Evolutionary conservation across 2,888 invertebrate species (phyloP).

Genomic region (Liopterus haemorrhoidalis): DNA sequence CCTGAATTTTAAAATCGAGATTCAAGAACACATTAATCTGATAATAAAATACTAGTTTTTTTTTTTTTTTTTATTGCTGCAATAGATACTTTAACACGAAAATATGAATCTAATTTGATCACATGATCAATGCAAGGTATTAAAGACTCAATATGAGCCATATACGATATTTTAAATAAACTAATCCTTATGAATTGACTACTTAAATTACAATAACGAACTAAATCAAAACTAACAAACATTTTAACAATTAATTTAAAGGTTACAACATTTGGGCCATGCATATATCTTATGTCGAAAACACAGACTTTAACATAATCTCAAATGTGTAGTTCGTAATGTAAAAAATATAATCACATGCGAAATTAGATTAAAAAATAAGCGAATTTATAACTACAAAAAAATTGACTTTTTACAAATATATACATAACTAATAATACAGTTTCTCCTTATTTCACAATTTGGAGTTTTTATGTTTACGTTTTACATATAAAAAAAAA

Average conservation of each 20-base stretch:
- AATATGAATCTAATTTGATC: too few relatives aligned
- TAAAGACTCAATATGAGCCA: constrained; percentile 25
- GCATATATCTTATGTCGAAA: too few relatives aligned
- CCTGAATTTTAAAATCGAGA: too few relatives aligned
- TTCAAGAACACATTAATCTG: too few relatives aligned
- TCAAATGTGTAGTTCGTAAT: too few relatives aligned
- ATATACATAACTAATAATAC: constrained; percentile 22
- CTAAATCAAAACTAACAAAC: neutral
- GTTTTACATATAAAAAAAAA: constrained; percentile 17
- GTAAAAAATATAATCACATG: too few relatives aligned
- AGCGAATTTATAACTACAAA: constrained; percentile 14
- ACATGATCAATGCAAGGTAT: too few relatives aligned
- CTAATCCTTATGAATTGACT: constrained; percentile 14
- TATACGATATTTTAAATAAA: constrained; percentile 21
- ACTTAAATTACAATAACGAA: constrained; percentile 9
- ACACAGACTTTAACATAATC: too few relatives aligned
- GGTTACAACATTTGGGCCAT: too few relatives aligned
- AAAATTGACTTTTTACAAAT: constrained; percentile 21
- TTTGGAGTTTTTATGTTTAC: constrained; percentile 16
- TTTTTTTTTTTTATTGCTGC: too few relatives aligned
- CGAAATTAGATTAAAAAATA: constrained; percentile 11
- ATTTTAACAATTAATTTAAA: neutral
- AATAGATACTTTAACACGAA: too few relatives aligned
- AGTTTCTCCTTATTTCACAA: constrained; percentile 11
- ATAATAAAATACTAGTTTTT: too few relatives aligned